A percentile compares a stretch with the other conserved stretches of the same genome.
Conservation (phyloP, 2,888 invertebrate species). For the Pseudococcus jackbeardsleyi region DNA sequence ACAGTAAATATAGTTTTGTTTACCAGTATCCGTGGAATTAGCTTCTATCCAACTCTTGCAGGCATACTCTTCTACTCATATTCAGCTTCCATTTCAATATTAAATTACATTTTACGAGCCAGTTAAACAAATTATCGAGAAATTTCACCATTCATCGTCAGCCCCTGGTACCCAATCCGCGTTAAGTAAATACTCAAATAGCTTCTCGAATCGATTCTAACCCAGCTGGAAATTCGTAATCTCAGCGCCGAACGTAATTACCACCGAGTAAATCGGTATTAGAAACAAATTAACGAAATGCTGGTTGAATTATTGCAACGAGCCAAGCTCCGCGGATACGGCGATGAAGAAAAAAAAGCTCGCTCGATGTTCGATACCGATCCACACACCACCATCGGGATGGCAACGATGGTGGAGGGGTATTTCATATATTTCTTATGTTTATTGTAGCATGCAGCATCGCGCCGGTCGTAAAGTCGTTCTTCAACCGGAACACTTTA, state of each 20-base stretch:
- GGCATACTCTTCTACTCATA: background rate
- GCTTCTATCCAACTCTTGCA: background rate
- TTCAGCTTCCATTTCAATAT: conserved; percentile 44
- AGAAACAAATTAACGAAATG: conserved; percentile 54
- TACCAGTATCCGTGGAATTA: too few species aligned
- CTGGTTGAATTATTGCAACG: conserved; percentile 17
- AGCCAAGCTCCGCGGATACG: background rate
- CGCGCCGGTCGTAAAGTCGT: conserved; percentile 64
- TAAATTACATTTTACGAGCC: conserved; percentile 52
- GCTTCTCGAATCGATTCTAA: background rate
- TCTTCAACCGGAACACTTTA: conserved; percentile 61
- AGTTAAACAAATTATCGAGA: conserved; percentile 38
- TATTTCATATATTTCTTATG: conserved; percentile 53
- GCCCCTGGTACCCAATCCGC: background rate
- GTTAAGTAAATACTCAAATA: conserved; percentile 19
- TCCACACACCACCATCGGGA: background rate
- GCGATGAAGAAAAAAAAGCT: background rate
- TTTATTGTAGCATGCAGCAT: conserved; percentile 52
- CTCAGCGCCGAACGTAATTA: conserved; percentile 27
- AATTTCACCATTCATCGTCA: background rate
- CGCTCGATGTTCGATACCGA: background rate
- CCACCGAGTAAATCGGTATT: background rate
- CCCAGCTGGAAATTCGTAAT: conserved; percentile 47
- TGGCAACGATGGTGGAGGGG: background rate
- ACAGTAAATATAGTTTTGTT: too few species aligned